phyloP scores from a whole-genome alignment of 2,888 invertebrate genomes.

The Drosophila meridionalis region DNA sequence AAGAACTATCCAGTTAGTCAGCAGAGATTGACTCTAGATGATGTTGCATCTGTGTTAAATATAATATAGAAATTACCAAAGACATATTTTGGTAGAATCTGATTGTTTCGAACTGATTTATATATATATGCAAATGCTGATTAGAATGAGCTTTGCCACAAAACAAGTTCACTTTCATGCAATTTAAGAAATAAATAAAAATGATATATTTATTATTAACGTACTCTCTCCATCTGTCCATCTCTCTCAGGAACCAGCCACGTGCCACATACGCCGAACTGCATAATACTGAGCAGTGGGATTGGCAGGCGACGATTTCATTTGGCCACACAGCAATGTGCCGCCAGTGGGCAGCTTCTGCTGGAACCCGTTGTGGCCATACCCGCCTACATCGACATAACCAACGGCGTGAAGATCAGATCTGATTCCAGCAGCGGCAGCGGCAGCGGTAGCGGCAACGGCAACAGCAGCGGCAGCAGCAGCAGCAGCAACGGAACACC shows the following conservation, averaged over 20 bases:
- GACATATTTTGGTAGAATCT: not conserved
- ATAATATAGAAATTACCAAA: not conserved
- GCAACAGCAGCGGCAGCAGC: not conserved
- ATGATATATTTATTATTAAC: not conserved
- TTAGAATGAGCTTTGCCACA: not conserved
- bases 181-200: not conserved
- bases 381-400: slow-evolving; percentile 71
- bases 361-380: slow-evolving; percentile 52
- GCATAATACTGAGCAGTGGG: slow-evolving; percentile 46
- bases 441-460: slow-evolving; percentile 17
- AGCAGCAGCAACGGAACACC: slow-evolving; percentile 15
- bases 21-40: not conserved
- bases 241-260: slow-evolving; percentile 49
- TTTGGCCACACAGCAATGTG: slow-evolving; percentile 53
- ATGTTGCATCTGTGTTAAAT: not conserved
- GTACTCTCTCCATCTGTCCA: not conserved
- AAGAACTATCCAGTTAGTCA: not conserved
- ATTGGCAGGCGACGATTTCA: slow-evolving; percentile 50
- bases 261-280: slow-evolving; percentile 54
- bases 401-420: slow-evolving; percentile 55
- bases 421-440: slow-evolving; percentile 38
- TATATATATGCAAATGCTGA: not conserved
- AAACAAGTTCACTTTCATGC: not conserved
- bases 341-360: slow-evolving; percentile 31
- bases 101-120: not conserved